phyloP scores from a whole-genome alignment of 2,797 vertebrate genomes.

The Alcedo quadribrachys region DNA sequence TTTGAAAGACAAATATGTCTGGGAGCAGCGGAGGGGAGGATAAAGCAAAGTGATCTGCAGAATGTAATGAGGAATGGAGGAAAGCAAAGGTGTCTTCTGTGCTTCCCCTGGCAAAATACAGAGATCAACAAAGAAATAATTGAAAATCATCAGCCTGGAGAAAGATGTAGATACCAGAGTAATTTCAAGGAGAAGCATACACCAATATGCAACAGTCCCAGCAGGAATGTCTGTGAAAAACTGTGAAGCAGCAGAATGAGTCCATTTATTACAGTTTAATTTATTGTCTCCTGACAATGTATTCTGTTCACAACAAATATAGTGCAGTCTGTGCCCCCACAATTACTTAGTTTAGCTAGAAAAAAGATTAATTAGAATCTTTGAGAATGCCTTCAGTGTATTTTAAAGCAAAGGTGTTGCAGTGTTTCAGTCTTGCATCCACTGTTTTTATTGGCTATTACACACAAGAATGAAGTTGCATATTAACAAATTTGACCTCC shows the following conservation, averaged over 20 bases:
- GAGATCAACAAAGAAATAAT: constrained; percentile 6
- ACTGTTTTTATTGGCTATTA: background rate
- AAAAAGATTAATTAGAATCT: background rate
- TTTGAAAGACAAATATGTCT: background rate
- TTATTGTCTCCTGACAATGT: constrained; percentile 32
- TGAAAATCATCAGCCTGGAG: constrained; percentile 19
- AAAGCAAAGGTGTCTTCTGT: background rate
- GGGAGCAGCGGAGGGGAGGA: background rate
- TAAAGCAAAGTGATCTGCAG: background rate
- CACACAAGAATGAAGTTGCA: background rate
- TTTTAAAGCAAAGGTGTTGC: background rate
- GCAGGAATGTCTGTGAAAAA: background rate
- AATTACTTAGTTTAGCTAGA: background rate
- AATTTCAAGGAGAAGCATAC: constrained; percentile 19
- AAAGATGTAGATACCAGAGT: background rate
- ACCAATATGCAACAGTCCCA: background rate
- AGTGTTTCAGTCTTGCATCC: background rate
- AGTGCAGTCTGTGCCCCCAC: background rate
- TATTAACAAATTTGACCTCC: background rate
- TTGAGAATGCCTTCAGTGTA: background rate
- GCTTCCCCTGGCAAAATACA: background rate
- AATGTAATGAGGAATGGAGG: background rate
- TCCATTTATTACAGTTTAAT: constrained; percentile 33
- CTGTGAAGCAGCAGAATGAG: background rate
- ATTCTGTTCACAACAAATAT: constrained; percentile 8